Conservation (phyloP, 2,888 invertebrate genomes). For the Heliconius aoede region DNA sequence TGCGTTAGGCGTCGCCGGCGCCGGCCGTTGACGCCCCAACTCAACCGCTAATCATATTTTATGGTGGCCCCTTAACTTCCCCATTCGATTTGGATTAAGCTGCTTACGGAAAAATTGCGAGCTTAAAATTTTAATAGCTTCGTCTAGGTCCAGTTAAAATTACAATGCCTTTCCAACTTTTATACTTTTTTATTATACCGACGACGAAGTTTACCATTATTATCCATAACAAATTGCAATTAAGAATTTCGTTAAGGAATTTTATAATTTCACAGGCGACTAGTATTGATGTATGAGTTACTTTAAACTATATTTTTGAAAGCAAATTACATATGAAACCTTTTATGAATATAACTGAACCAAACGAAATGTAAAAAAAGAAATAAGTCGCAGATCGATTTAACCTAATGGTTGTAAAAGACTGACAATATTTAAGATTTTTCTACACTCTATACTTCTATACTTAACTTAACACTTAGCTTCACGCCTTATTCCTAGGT, state of each 20-base stretch:
- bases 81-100: slow-evolving; percentile 73
- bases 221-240: slow-evolving; percentile 16
- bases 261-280: background rate
- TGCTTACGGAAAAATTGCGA: slow-evolving; percentile 55
- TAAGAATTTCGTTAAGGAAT: slow-evolving; percentile 8
- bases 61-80: slow-evolving; percentile 67
- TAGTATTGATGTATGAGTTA: background rate
- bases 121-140: slow-evolving; percentile 50
- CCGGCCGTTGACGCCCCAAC: slow-evolving; percentile 58
- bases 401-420: background rate
- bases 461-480: too few relatives aligned
- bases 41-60: slow-evolving; percentile 80
- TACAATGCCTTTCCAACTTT: slow-evolving; percentile 38
- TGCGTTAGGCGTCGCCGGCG: slow-evolving; percentile 65
- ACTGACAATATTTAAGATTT: background rate
- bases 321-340: too few relatives aligned
- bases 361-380: background rate
- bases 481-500: too few relatives aligned
- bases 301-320: too few relatives aligned
- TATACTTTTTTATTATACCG: slow-evolving; percentile 37
- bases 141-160: slow-evolving; percentile 44
- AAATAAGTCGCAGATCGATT: background rate
- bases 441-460: too few relatives aligned
- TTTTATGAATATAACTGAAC: background rate
- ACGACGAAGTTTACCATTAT: slow-evolving; percentile 26